phyloP scores from a whole-genome alignment of 2,797 vertebrate genomes.

The Ceyx erithaca region DNA sequence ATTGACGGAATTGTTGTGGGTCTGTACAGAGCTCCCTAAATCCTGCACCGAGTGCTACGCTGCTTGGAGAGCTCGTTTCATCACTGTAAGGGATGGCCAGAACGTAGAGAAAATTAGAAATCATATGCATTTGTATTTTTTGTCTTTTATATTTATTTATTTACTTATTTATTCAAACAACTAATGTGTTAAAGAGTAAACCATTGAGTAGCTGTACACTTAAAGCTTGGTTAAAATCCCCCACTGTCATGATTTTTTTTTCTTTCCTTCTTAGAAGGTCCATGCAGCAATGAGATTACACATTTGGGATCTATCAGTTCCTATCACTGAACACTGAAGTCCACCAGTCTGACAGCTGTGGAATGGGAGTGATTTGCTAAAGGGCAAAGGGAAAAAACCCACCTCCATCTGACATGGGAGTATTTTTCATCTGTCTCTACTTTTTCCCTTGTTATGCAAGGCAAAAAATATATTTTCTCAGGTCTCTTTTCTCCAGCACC shows the following conservation, averaged over 20 bases:
- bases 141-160: background rate
- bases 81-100: background rate
- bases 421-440: background rate
- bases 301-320: background rate
- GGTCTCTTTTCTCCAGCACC: background rate
- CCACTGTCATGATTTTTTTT: background rate
- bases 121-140: background rate
- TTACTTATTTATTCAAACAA: background rate
- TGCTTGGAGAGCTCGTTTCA: background rate
- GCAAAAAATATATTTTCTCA: background rate
- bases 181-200: background rate
- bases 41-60: background rate
- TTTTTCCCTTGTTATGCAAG: background rate
- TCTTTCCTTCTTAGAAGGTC: background rate
- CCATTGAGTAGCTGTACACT: background rate
- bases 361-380: background rate
- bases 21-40: background rate
- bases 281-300: background rate
- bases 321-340: background rate
- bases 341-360: background rate
- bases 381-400: background rate
- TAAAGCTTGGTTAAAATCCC: background rate
- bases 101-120: background rate
- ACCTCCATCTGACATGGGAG: background rate
- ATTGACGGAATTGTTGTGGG: background rate